These are phyloP conservation scores for Irena cyanogastra DNA, from an alignment of 2,113 vertebrate genomes.

Conservation along the genomic window DNA sequence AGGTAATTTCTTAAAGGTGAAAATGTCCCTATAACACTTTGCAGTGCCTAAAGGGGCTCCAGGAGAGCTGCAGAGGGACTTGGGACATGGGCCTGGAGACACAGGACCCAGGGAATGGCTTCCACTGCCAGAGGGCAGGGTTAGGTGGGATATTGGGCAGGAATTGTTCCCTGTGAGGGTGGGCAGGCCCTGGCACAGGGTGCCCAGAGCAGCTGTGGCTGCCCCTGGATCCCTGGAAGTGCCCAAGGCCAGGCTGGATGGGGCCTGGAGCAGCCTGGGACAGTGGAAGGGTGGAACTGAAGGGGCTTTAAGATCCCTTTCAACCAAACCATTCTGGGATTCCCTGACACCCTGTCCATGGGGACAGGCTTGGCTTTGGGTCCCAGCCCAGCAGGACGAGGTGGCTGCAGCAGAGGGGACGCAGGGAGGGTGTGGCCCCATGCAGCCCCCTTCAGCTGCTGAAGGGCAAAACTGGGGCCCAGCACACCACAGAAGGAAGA, in stretches of 20 bases:
- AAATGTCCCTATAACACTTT: background rate
- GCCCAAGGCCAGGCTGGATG: background rate
- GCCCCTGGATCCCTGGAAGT: background rate
- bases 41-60: background rate
- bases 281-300: rapidly evolving
- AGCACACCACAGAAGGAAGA: rapidly evolving
- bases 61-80: background rate
- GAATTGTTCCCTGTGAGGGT: background rate
- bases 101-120: background rate
- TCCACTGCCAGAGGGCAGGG: background rate
- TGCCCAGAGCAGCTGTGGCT: background rate
- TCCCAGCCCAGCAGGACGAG: rapidly evolving
- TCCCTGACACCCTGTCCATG: background rate
- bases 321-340: background rate
- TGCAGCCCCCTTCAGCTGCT: background rate
- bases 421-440: rapidly evolving
- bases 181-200: background rate
- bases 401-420: background rate
- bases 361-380: rapidly evolving
- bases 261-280: background rate
- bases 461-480: too few species aligned
- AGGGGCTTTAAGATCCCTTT: background rate
- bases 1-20: background rate
- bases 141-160: rapidly evolving
- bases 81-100: background rate